A percentile compares a stretch with the other conserved stretches of the same genome.
Conservation (phyloP, 2,113 vertebrate genomes). For the Rhabdornis inornatus region DNA sequence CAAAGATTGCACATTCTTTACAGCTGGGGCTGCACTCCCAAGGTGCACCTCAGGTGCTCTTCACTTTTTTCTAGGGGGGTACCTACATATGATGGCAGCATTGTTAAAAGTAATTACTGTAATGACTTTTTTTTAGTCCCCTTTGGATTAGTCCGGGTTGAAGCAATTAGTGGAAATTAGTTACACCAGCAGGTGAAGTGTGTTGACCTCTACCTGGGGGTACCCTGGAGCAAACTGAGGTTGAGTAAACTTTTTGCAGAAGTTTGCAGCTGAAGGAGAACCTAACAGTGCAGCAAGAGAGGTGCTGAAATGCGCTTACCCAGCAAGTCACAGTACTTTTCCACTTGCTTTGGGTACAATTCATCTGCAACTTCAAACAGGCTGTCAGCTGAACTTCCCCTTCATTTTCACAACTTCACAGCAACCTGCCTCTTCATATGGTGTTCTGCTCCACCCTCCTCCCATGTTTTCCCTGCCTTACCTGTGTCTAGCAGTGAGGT, state of each 20-base stretch:
- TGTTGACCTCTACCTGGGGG: not conserved
- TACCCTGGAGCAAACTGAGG: not conserved
- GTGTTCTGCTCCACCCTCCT: not conserved
- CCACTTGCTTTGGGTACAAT: not conserved
- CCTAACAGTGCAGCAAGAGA: not conserved
- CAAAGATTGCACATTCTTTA: not conserved
- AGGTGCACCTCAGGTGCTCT: not conserved
- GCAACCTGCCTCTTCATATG: fast-evolving
- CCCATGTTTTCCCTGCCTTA: not conserved
- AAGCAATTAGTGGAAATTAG: not conserved
- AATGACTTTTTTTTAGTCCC: not conserved
- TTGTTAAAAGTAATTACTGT: not conserved
- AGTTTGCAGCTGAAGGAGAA: not conserved
- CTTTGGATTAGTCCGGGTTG: not conserved
- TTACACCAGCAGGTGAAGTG: not conserved
- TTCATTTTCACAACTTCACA: not conserved
- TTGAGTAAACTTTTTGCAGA: not conserved
- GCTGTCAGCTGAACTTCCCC: not conserved
- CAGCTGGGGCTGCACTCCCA: not conserved
- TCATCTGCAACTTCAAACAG: not conserved
- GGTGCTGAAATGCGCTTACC: not conserved
- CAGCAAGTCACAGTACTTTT: not conserved
- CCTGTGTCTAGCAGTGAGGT: fast-evolving
- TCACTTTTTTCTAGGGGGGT: fast-evolving
- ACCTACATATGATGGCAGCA: not conserved